A percentile compares a stretch with the other conserved stretches of the same genome.
phyloP scores from a whole-genome alignment of 2,113 vertebrate species.

The human region GRCh38 chr11:19930001-19930500 shows the following conservation, averaged over 20 bases:
- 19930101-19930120: not conserved
- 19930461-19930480: not conserved
- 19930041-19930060: not conserved
- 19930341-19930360: not conserved
- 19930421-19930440: not conserved
- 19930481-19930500: not conserved
- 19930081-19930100: not conserved
- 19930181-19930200: too few species aligned
- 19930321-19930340: not conserved
- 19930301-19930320: not conserved
- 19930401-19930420: not conserved
- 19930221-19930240: not conserved
- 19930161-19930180: not conserved
- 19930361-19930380: not conserved
- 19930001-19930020: not conserved
- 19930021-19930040: not conserved
- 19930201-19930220: not conserved
- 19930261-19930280: not conserved
- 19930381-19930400: not conserved
- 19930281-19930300: not conserved
- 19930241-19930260: not conserved
- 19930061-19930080: not conserved
- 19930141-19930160: not conserved
- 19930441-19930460: rapidly evolving
- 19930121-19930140: not conserved